phyloP scores from a whole-genome alignment of 2,888 invertebrate genomes.

The Pandemis corylana region DNA sequence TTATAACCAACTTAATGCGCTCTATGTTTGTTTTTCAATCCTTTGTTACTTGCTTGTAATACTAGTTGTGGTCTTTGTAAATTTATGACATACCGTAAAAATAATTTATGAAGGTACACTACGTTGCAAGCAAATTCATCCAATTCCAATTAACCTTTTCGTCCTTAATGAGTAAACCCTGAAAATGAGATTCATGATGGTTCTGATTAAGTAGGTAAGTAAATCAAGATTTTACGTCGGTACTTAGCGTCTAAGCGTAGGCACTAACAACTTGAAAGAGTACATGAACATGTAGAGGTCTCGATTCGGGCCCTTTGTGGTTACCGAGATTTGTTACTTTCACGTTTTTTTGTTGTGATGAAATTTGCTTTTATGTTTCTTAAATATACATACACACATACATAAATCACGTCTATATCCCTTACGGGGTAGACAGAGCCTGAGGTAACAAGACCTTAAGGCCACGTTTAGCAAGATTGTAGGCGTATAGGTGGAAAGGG shows the following conservation, averaged over 20 bases:
- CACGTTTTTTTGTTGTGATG: too few relatives aligned
- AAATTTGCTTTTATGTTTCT: too few relatives aligned
- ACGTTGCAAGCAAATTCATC: background rate
- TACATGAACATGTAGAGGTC: too few relatives aligned
- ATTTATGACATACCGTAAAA: background rate
- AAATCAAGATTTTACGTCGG: background rate
- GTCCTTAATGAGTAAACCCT: background rate
- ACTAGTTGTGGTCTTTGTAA: background rate
- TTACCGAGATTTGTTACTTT: too few relatives aligned
- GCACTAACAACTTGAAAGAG: background rate
- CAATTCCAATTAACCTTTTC: background rate
- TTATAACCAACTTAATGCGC: background rate
- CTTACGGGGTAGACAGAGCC: too few relatives aligned
- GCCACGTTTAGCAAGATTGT: too few relatives aligned
- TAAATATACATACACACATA: too few relatives aligned
- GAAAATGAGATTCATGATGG: background rate
- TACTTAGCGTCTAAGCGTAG: background rate
- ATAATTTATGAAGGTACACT: background rate
- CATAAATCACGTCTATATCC: too few relatives aligned
- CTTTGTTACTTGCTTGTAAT: too few relatives aligned
- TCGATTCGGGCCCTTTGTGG: too few relatives aligned
- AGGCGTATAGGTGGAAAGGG: too few relatives aligned
- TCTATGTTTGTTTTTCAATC: background rate
- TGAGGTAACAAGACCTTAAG: too few relatives aligned
- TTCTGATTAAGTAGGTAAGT: background rate